phyloP scores from a whole-genome alignment of 2,113 vertebrate genomes.

The Sylvietta virens region DNA sequence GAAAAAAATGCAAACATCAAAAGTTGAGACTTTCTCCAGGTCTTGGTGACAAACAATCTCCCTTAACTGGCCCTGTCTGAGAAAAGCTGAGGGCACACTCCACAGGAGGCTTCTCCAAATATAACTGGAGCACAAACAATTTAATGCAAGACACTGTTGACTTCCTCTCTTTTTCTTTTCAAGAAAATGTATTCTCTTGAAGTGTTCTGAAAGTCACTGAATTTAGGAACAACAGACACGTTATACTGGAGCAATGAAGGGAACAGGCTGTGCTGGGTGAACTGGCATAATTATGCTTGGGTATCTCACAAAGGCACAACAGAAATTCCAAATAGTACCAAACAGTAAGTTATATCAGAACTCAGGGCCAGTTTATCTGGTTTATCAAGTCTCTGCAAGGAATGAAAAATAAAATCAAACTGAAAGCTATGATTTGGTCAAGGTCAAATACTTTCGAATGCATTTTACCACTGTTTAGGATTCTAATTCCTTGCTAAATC shows the following conservation, averaged over 20 bases:
- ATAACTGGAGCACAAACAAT: not conserved
- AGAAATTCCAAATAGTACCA: not conserved
- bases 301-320: not conserved
- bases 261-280: not conserved
- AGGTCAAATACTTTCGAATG: not conserved
- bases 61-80: not conserved
- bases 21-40: not conserved
- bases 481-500: not conserved
- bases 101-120: not conserved
- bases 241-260: not conserved
- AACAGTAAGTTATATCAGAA: not conserved
- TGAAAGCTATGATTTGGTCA: not conserved
- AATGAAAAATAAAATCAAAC: conserved; percentile 11
- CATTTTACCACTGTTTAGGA: not conserved
- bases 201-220: not conserved
- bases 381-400: not conserved
- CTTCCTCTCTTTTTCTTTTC: not conserved
- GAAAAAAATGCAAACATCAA: not conserved
- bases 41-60: not conserved
- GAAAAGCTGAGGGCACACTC: not conserved
- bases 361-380: not conserved
- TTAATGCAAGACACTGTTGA: not conserved
- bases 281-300: not conserved
- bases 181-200: not conserved
- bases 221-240: not conserved